Conservation (phyloP, 2,888 invertebrate genomes). For the Polyommatus iphigenia region DNA sequence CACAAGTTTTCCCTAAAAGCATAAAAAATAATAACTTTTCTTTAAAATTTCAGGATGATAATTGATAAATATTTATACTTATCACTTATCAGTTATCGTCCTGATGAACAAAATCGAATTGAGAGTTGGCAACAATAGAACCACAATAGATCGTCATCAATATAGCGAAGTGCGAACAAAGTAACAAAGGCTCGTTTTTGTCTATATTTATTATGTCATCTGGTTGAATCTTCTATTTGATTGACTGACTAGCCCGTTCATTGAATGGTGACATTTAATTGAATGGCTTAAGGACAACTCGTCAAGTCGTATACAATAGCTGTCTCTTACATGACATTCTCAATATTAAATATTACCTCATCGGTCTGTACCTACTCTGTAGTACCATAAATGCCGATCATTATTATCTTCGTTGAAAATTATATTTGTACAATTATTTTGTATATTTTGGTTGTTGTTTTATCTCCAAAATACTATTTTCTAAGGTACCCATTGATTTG, state of each 20-base stretch:
- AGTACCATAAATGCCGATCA: too few species aligned
- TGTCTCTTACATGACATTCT: too few species aligned
- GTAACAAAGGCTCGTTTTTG: not conserved
- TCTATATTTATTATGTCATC: not conserved
- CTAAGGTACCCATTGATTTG: not conserved
- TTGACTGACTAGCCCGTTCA: not conserved
- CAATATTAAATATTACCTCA: too few species aligned
- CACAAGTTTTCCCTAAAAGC: not conserved
- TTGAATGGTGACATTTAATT: too few species aligned
- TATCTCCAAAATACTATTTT: not conserved
- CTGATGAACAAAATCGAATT: not conserved
- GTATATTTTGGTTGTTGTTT: not conserved
- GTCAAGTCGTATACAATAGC: too few species aligned
- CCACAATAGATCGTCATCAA: not conserved
- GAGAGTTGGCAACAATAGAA: not conserved
- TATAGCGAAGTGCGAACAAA: not conserved
- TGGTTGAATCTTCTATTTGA: not conserved
- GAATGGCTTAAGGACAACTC: too few species aligned
- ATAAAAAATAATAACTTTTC: not conserved
- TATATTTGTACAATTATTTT: too few species aligned
- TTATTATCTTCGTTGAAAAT: too few species aligned
- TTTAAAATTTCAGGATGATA: not conserved
- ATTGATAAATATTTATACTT: too few species aligned
- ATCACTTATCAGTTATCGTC: too few species aligned
- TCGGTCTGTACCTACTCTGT: too few species aligned